Evolutionary conservation across 2,113 vertebrate species (phyloP).

Genomic region (Perca flavescens): DNA sequence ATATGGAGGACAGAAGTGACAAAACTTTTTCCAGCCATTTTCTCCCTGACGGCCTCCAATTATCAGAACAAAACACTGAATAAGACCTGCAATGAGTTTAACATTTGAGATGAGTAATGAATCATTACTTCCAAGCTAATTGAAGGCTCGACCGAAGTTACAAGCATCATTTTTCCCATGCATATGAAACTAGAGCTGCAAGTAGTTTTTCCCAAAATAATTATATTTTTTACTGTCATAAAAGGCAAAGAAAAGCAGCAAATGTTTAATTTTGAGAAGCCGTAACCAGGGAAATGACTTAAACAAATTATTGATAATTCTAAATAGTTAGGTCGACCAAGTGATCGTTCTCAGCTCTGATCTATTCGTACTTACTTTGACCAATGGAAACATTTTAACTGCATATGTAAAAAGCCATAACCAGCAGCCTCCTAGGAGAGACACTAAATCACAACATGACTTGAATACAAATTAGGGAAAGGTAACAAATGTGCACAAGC

Average conservation of each 20-base stretch:
- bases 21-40: background rate
- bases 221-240: too few species aligned
- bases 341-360: too few species aligned
- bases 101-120: background rate
- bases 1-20: background rate
- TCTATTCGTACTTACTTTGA: too few species aligned
- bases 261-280: too few species aligned
- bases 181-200: background rate
- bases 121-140: background rate
- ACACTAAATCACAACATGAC: background rate
- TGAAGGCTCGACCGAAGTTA: background rate
- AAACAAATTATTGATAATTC: too few species aligned
- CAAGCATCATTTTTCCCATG: background rate
- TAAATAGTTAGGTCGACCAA: too few species aligned
- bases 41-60: background rate
- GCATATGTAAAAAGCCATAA: background rate
- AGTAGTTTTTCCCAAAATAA: background rate
- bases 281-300: too few species aligned
- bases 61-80: conserved; percentile 4
- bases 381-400: too few species aligned
- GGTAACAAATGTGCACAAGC: background rate
- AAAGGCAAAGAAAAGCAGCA: too few species aligned
- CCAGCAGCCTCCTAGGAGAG: background rate
- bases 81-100: background rate
- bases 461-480: background rate